Evolutionary conservation across 2,797 vertebrate genomes (phyloP).

Genomic region (Sparus aurata): DNA sequence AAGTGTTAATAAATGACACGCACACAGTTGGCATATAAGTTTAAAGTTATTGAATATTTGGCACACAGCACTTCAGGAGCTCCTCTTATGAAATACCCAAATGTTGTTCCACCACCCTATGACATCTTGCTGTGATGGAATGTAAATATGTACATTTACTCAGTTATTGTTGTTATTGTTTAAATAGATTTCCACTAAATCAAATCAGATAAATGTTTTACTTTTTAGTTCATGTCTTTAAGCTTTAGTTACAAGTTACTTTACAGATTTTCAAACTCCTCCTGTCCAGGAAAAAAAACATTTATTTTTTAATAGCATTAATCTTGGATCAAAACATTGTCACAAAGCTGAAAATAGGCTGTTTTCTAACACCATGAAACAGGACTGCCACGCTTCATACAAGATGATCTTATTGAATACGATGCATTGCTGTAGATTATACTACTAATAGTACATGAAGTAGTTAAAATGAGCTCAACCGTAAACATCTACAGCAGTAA

Average conservation of each 20-base stretch:
- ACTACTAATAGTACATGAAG: too few species aligned
- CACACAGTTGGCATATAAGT: too few species aligned
- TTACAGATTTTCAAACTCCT: not conserved
- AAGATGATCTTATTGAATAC: too few species aligned
- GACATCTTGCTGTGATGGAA: not conserved
- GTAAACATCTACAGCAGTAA: too few species aligned
- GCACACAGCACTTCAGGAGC: not conserved
- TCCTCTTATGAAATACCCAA: not conserved
- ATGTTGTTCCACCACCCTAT: not conserved
- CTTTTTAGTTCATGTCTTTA: not conserved
- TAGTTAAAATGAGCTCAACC: too few species aligned
- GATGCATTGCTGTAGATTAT: too few species aligned
- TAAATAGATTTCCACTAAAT: not conserved
- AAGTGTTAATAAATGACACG: too few species aligned
- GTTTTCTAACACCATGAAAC: too few species aligned
- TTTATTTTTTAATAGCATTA: too few species aligned
- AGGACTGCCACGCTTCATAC: too few species aligned
- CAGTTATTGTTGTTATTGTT: not conserved
- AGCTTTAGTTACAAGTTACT: not conserved
- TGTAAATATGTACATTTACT: not conserved
- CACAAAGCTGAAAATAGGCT: too few species aligned
- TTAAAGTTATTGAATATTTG: not conserved
- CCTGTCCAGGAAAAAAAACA: not conserved
- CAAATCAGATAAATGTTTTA: not conserved
- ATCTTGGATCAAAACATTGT: too few species aligned